phyloP scores from a whole-genome alignment of 2,113 vertebrate genomes.

The Mesoclemmys tuberculata region DNA sequence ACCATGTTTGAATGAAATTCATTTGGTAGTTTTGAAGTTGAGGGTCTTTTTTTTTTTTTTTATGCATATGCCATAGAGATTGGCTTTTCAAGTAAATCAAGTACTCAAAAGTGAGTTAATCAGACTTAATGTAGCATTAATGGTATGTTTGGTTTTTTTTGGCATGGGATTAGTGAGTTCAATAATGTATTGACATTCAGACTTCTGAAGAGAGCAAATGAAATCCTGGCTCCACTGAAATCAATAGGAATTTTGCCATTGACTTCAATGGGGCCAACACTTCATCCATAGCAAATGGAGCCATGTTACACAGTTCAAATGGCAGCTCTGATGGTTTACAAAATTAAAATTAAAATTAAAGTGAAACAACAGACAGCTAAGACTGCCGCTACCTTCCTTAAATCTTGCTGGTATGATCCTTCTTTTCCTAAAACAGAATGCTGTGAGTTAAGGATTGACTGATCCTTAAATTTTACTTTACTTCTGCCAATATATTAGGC shows the following conservation, averaged over 20 bases:
- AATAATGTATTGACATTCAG: constrained; percentile 48
- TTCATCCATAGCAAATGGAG: constrained; percentile 67
- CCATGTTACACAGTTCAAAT: constrained; percentile 50
- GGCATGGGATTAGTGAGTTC: constrained; percentile 30
- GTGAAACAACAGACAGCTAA: constrained; percentile 28
- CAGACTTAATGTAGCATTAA: constrained; percentile 19
- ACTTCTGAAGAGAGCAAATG: constrained; percentile 15
- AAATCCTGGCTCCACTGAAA: constrained; percentile 38
- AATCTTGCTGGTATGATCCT: background rate
- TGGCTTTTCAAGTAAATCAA: constrained; percentile 27
- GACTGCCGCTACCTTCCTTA: constrained; percentile 33
- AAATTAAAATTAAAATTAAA: constrained; percentile 1
- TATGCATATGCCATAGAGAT: background rate
- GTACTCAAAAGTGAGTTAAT: constrained; percentile 27
- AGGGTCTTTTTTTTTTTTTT: background rate
- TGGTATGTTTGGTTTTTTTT: constrained; percentile 40
- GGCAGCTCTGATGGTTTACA: constrained; percentile 50
- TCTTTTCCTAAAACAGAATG: background rate
- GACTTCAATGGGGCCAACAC: constrained; percentile 8
- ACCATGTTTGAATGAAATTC: constrained; percentile 42
- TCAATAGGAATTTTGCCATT: constrained; percentile 48
- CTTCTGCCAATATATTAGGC: background rate
- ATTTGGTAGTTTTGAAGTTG: constrained; percentile 19
- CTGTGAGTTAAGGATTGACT: background rate
- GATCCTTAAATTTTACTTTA: constrained; percentile 20